These are phyloP conservation scores for Anas capensis DNA, from an alignment of 2,797 vertebrate species.

Conservation along the genomic window DNA sequence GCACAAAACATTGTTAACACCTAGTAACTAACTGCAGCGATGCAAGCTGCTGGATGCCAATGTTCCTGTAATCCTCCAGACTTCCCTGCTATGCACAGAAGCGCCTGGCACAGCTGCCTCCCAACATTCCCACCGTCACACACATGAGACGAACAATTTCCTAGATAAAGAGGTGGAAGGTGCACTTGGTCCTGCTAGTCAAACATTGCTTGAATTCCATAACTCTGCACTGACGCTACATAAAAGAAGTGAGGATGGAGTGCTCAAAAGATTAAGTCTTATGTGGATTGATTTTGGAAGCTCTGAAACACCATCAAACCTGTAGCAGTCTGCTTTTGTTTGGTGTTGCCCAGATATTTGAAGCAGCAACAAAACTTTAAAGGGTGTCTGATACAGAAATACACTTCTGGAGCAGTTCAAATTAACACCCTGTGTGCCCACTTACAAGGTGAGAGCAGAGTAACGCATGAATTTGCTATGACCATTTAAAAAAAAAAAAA, in stretches of 20 bases:
- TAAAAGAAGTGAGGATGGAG: neutral
- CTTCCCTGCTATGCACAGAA: neutral
- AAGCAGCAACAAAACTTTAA: neutral
- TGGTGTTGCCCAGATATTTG: neutral
- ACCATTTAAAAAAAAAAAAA: neutral
- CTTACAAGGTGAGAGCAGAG: neutral
- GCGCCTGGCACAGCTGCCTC: neutral
- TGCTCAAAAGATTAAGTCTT: neutral
- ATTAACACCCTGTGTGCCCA: neutral
- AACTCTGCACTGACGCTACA: neutral
- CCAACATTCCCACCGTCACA: neutral
- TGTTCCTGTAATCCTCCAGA: neutral
- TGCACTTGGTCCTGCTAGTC: neutral
- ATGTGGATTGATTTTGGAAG: neutral
- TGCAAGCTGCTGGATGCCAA: neutral
- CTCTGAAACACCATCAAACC: neutral
- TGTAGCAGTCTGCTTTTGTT: neutral
- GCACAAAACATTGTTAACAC: neutral
- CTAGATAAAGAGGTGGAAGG: rapidly evolving
- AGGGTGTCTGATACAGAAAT: neutral
- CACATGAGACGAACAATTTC: rapidly evolving
- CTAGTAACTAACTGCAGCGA: neutral
- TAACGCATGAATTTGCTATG: neutral
- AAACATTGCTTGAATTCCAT: neutral
- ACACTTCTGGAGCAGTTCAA: neutral